phyloP scores from a whole-genome alignment of 2,113 vertebrate genomes.

The Bothrops jararaca region DNA sequence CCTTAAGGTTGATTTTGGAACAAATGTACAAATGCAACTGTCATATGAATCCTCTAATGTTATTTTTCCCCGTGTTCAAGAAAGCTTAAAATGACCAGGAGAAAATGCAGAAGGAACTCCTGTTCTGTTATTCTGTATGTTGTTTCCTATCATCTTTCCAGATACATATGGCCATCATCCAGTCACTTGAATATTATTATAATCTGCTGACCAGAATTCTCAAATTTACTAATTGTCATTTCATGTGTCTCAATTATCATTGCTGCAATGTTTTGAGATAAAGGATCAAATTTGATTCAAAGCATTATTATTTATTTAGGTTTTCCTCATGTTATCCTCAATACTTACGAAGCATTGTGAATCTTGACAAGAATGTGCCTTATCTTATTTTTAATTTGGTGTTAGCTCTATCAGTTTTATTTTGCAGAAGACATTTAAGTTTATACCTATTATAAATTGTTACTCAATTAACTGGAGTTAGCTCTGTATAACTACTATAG shows the following conservation, averaged over 20 bases:
- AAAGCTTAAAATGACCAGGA: not conserved
- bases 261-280: not conserved
- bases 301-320: not conserved
- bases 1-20: conserved; percentile 6
- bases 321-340: not conserved
- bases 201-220: not conserved
- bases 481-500: not conserved
- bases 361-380: not conserved
- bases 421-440: not conserved
- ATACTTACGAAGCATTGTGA: not conserved
- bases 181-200: not conserved
- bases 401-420: not conserved
- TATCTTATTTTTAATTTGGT: not conserved
- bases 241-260: not conserved
- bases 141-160: not conserved
- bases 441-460: not conserved
- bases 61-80: not conserved
- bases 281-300: not conserved
- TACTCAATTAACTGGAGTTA: not conserved
- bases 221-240: not conserved
- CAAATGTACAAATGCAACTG: not conserved
- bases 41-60: conserved; percentile 10
- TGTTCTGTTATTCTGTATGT: not conserved
- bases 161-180: not conserved
- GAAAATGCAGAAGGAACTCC: not conserved